Percentiles rank a stretch among this genome's conserved stretches.
Conservation (phyloP, 2,888 invertebrate species). For the Campoplex capitator region DNA sequence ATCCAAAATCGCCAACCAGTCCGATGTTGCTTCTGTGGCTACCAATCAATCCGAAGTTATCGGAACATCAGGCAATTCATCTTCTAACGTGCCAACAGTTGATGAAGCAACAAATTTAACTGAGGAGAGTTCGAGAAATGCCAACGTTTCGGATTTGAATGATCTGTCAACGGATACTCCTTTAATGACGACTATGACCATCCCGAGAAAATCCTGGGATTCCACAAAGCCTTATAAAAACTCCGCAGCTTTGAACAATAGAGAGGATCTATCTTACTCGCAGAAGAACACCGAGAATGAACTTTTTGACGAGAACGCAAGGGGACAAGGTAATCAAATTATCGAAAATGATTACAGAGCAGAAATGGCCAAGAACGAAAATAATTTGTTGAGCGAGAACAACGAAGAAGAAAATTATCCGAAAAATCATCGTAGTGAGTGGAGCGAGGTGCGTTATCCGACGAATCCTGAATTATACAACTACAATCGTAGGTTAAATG, state of each 20-base stretch:
- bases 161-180: conserved; percentile 45
- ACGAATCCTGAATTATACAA: conserved; percentile 64
- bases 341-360: conserved; percentile 42
- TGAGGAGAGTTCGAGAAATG: conserved; percentile 74
- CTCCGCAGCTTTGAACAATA: conserved; percentile 78
- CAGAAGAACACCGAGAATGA: conserved; percentile 65
- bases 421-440: conserved; percentile 81
- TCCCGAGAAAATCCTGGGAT: conserved; percentile 80
- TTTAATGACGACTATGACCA: conserved; percentile 67
- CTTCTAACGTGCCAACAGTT: conserved; percentile 67
- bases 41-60: not conserved
- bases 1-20: conserved; percentile 23
- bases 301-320: conserved; percentile 75
- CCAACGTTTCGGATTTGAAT: conserved; percentile 25
- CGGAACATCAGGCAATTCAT: conserved; percentile 26
- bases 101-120: conserved; percentile 77
- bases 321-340: conserved; percentile 70
- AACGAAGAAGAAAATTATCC: conserved; percentile 79
- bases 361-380: conserved; percentile 72
- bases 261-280: conserved; percentile 80
- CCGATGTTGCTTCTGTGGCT: conserved; percentile 21
- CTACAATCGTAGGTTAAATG: conserved; percentile 52
- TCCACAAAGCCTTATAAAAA: conserved; percentile 82
- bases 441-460: conserved; percentile 81
- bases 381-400: conserved; percentile 74